phyloP scores from a whole-genome alignment of 2,797 vertebrate species.

The Acrocephalus scirpaceus region DNA sequence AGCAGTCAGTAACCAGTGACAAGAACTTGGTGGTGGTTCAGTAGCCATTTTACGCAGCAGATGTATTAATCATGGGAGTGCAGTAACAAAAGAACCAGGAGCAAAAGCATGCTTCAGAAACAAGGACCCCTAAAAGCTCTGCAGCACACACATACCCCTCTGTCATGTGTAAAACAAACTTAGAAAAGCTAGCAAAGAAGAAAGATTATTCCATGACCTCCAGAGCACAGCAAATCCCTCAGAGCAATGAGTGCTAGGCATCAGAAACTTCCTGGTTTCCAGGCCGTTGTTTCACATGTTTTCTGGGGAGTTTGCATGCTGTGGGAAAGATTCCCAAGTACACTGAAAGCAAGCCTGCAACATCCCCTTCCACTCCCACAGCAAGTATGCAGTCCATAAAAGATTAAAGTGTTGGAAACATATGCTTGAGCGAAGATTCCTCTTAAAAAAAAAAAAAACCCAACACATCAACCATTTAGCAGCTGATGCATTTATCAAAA shows the following conservation, averaged over 20 bases:
- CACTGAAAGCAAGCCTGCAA: conserved; percentile 55
- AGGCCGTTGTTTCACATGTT: neutral
- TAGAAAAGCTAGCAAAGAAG: conserved; percentile 2
- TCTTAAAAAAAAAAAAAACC: neutral
- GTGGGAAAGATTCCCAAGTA: conserved; percentile 49
- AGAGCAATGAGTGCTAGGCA: neutral
- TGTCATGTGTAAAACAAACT: neutral
- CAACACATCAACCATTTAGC: neutral
- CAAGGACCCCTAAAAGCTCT: neutral
- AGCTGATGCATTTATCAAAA: conserved; percentile 3
- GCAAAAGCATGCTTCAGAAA: neutral
- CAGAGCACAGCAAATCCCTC: conserved; percentile 27
- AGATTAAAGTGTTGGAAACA: conserved; percentile 47
- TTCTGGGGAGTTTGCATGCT: conserved; percentile 26
- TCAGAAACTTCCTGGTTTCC: conserved; percentile 46
- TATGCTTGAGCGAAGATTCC: neutral
- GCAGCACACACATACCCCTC: neutral
- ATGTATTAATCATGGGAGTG: conserved; percentile 1
- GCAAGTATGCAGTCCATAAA: conserved; percentile 58
- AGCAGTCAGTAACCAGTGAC: conserved; percentile 26
- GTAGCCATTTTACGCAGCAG: conserved; percentile 66
- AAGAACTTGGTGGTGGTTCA: conserved; percentile 40
- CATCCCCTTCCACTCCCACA: conserved; percentile 58
- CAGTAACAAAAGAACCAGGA: neutral
- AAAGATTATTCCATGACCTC: conserved; percentile 29